Conservation (phyloP, 2,888 invertebrate genomes). For the Callimorpha dominula region DNA sequence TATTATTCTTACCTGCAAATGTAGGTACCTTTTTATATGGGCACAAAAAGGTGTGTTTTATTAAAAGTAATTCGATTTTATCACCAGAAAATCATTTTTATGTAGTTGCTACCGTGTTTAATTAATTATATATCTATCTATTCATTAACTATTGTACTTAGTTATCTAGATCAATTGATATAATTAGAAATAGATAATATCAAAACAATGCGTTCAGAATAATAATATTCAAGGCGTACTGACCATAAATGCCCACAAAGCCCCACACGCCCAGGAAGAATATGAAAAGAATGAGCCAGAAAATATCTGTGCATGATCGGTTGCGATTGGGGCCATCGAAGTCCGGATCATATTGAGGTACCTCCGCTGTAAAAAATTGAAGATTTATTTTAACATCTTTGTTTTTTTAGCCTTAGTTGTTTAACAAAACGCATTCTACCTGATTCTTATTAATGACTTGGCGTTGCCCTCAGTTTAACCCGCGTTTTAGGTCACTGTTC, state of each 20-base stretch:
- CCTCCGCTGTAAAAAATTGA: slow-evolving; percentile 6
- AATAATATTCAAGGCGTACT: not conserved
- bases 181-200: not conserved
- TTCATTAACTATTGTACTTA: too few species aligned
- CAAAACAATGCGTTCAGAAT: not conserved
- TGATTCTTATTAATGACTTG: not conserved
- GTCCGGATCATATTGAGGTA: slow-evolving; percentile 10
- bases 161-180: too few species aligned
- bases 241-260: slow-evolving; percentile 7
- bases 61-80: not conserved
- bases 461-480: not conserved
- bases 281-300: slow-evolving; percentile 9
- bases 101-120: not conserved
- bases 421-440: not conserved
- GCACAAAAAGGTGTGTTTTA: too few species aligned
- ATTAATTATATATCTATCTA: too few species aligned
- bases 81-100: not conserved
- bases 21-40: too few species aligned
- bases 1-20: too few species aligned
- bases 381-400: not conserved
- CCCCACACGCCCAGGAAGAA: slow-evolving; percentile 5
- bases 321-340: slow-evolving; percentile 5
- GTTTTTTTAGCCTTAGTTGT: not conserved
- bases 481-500: not conserved
- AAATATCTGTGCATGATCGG: slow-evolving; percentile 14